Evolutionary conservation across 2,888 invertebrate species (phyloP).

Genomic region (Acronicta leporina): DNA sequence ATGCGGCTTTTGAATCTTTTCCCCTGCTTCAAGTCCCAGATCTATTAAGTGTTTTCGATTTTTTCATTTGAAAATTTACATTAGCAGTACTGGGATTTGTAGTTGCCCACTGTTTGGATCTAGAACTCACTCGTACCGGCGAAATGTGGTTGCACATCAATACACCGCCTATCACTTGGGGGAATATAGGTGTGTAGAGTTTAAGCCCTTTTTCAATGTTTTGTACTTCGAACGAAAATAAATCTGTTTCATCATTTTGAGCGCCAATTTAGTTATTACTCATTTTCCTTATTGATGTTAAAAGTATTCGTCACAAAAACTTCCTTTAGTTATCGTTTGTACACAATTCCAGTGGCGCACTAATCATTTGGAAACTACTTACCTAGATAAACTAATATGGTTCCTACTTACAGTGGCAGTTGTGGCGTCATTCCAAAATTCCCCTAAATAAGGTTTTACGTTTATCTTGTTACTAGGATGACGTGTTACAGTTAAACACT

Average conservation of each 20-base stretch:
- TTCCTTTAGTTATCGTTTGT: conserved; percentile 30
- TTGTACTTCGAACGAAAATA: conserved; percentile 9
- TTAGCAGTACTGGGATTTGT: too few relatives aligned
- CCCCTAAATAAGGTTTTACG: conserved; percentile 55
- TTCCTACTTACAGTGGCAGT: conserved; percentile 57
- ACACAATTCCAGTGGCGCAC: conserved; percentile 13
- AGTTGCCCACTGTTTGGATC: too few relatives aligned
- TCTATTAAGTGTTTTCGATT: too few relatives aligned
- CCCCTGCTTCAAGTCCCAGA: too few relatives aligned
- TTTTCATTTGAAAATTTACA: too few relatives aligned
- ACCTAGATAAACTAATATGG: conserved; percentile 55
- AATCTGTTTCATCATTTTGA: conserved; percentile 36
- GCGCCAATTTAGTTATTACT: conserved; percentile 15
- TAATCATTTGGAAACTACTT: conserved; percentile 17
- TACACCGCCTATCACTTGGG: too few relatives aligned
- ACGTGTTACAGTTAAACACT: conserved; percentile 37
- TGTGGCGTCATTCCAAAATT: conserved; percentile 67
- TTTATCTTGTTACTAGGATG: conserved; percentile 54
- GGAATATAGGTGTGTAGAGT: too few relatives aligned
- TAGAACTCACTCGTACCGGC: too few relatives aligned
- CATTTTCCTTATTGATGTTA: conserved; percentile 49
- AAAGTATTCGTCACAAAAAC: conserved; percentile 20
- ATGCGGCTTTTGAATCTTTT: too few relatives aligned
- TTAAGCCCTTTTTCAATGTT: conserved; percentile 1
- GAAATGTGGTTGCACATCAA: too few relatives aligned